Evolutionary conservation across 1,140 invertebrate species (phyloP).

Genomic region (Physella acuta): DNA sequence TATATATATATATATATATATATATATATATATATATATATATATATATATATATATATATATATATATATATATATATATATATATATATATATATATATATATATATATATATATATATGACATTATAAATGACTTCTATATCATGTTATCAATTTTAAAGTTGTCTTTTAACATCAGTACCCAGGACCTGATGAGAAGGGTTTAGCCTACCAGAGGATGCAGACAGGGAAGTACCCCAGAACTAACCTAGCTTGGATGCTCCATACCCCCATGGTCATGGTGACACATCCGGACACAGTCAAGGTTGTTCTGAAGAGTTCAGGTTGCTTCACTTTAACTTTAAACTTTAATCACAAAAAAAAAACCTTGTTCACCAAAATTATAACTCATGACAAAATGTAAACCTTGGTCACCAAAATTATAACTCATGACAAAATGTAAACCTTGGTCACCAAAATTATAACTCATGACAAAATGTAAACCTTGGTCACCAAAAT

Average conservation of each 20-base stretch:
- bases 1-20: background rate
- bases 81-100: too few relatives aligned
- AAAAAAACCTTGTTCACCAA: too few relatives aligned
- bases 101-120: background rate
- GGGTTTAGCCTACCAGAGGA: slow-evolving; percentile 35
- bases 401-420: too few relatives aligned
- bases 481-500: too few relatives aligned
- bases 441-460: too few relatives aligned
- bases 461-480: too few relatives aligned
- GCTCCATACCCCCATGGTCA: slow-evolving; percentile 33
- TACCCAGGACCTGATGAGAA: slow-evolving; percentile 42
- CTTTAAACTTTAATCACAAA: too few relatives aligned
- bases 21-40: background rate
- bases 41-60: background rate
- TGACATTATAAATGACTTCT: background rate
- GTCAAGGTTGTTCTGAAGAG: slow-evolving; percentile 45
- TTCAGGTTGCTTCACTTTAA: too few relatives aligned
- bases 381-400: too few relatives aligned
- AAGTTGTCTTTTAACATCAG: slow-evolving; percentile 8
- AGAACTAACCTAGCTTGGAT: slow-evolving; percentile 33
- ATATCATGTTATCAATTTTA: background rate
- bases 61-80: background rate
- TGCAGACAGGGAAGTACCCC: slow-evolving; percentile 30
- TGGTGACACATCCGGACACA: slow-evolving; percentile 42
- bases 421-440: too few relatives aligned